phyloP scores from a whole-genome alignment of 2,888 invertebrate genomes.

The Gonocerus acuteangulatus region DNA sequence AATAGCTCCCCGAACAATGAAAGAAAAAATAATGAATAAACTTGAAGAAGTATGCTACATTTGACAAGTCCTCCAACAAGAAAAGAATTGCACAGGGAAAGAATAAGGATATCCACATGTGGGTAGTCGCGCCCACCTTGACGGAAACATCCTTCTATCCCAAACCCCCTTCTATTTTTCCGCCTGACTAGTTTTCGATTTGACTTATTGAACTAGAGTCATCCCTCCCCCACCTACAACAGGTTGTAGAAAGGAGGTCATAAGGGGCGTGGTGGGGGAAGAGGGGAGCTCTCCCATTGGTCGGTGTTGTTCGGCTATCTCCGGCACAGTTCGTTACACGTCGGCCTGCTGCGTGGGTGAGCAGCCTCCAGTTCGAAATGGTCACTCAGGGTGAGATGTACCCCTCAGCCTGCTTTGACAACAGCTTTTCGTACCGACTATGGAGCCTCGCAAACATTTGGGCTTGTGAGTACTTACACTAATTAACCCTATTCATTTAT shows the following conservation, averaged over 20 bases:
- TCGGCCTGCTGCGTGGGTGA: slow-evolving; percentile 38
- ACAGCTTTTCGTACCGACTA: slow-evolving; percentile 67
- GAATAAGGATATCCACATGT: too few species aligned
- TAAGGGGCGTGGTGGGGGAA: slow-evolving; percentile 28
- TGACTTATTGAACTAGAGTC: slow-evolving; percentile 23
- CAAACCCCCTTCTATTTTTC: slow-evolving; percentile 6
- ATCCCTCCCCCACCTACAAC: slow-evolving; percentile 8
- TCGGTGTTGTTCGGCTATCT: slow-evolving; percentile 23
- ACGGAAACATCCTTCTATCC: too few species aligned
- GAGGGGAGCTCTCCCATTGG: slow-evolving; percentile 8
- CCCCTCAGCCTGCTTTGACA: slow-evolving; percentile 53
- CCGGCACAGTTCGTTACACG: slow-evolving; percentile 23
- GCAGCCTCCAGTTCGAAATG: slow-evolving; percentile 64
- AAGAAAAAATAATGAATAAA: too few species aligned
- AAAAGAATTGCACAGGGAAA: too few species aligned
- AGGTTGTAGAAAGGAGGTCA: slow-evolving; percentile 25
- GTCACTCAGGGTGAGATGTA: slow-evolving; percentile 72
- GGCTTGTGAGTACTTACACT: slow-evolving; percentile 64
- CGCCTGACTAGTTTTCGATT: slow-evolving; percentile 5
- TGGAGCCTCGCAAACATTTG: slow-evolving; percentile 70
- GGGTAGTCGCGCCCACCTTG: too few species aligned
- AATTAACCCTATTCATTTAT: too few species aligned
- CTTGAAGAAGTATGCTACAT: too few species aligned
- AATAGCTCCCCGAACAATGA: too few species aligned
- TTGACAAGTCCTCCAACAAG: too few species aligned